Evolutionary conservation across 92 coral and sea anemone species (phyloP).

Genomic region (Zoanthus gigantus): DNA sequence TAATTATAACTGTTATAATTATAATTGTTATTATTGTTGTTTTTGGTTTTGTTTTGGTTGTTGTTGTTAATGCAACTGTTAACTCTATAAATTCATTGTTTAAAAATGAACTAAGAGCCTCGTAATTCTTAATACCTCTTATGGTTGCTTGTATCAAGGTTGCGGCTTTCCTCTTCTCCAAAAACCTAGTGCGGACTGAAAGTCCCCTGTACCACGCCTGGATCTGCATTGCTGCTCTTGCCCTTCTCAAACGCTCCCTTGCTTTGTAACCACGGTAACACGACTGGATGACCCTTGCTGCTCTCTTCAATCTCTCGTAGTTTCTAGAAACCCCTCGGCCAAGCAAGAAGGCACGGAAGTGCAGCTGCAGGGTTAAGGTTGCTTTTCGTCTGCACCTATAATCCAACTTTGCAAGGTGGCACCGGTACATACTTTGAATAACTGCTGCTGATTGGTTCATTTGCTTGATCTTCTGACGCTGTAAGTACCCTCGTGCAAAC

Average conservation of each 20-base stretch:
- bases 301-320: constrained; percentile 61
- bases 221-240: constrained; percentile 71
- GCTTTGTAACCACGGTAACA: constrained; percentile 65
- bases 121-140: constrained; percentile 17
- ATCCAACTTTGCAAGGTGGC: constrained; percentile 56
- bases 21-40: too few species aligned
- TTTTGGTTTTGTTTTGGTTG: too few species aligned
- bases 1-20: too few species aligned
- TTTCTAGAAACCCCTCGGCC: constrained; percentile 80
- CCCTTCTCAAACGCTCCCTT: constrained; percentile 39
- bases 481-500: constrained; percentile 59
- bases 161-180: constrained; percentile 56
- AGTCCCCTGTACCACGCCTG: constrained; percentile 79
- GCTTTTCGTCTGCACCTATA: constrained; percentile 66
- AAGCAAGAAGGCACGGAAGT: constrained; percentile 77
- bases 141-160: constrained; percentile 75
- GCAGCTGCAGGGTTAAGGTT: constrained; percentile 65
- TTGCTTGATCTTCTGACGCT: constrained; percentile 55
- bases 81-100: neutral
- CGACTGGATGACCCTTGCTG: constrained; percentile 70
- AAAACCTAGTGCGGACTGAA: constrained; percentile 58
- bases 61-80: too few species aligned
- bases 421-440: constrained; percentile 74
- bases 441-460: constrained; percentile 71
- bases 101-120: neutral